Evolutionary conservation across 1,140 invertebrate species (phyloP).

Genomic region (Bombus haemorrhoidalis): DNA sequence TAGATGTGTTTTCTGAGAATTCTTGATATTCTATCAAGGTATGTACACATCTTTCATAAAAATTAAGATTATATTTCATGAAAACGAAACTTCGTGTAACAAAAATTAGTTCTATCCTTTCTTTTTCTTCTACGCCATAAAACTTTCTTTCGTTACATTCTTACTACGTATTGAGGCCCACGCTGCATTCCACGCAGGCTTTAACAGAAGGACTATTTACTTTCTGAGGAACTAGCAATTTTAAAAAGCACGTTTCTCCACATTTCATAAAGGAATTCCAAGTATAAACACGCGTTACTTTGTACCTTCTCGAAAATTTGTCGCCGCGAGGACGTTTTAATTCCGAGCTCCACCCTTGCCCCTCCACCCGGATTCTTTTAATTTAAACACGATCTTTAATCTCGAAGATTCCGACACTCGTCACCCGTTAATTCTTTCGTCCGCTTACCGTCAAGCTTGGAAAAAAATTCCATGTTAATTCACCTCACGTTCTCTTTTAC

Average conservation of each 20-base stretch:
- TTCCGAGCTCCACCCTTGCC: background rate
- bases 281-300: background rate
- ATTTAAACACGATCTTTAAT: constrained; percentile 8
- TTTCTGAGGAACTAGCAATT: background rate
- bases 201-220: background rate
- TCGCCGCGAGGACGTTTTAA: background rate
- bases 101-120: no score
- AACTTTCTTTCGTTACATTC: background rate
- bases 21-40: no score
- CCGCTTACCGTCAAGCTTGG: background rate
- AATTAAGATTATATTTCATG: no score
- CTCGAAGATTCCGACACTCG: background rate
- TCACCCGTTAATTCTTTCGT: background rate
- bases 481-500: background rate
- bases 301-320: background rate
- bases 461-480: background rate
- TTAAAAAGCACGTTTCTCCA: no score
- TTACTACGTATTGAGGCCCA: background rate
- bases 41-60: no score
- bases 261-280: background rate
- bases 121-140: background rate
- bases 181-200: background rate
- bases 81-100: background rate
- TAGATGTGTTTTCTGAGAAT: no score
- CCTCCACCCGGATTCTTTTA: background rate